Evolutionary conservation across 1,140 invertebrate species (phyloP).

Genomic region (Drosophila oshimai): DNA sequence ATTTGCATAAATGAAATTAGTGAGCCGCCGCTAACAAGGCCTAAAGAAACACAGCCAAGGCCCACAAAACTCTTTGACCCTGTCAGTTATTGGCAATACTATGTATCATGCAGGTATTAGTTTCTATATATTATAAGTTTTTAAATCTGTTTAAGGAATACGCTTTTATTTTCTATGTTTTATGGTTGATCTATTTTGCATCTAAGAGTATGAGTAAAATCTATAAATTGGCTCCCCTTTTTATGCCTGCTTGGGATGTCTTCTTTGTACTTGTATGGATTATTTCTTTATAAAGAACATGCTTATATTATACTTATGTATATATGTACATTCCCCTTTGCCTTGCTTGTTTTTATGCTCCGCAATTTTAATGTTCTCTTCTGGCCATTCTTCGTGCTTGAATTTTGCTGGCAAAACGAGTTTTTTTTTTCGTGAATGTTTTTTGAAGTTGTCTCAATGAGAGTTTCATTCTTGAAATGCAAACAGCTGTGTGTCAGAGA

Average conservation of each 20-base stretch:
- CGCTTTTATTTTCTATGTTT: too few relatives aligned
- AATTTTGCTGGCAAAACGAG: conserved; percentile 64
- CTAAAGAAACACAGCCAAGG: conserved; percentile 23
- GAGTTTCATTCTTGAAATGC: conserved; percentile 77
- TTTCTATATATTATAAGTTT: too few relatives aligned
- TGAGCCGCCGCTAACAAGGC: conserved; percentile 52
- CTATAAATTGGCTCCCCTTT: too few relatives aligned
- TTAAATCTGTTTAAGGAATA: too few relatives aligned
- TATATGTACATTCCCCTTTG: neutral
- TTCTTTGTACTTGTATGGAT: neutral
- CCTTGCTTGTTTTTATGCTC: conserved; percentile 37
- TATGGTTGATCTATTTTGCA: neutral
- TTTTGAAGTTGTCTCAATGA: conserved; percentile 50
- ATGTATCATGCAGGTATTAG: too few relatives aligned
- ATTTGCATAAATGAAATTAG: conserved; percentile 47
- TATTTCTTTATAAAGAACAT: neutral
- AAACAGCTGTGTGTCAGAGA: conserved; percentile 67
- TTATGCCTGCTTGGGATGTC: neutral
- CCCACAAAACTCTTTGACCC: conserved; percentile 35
- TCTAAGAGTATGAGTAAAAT: neutral
- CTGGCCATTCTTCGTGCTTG: conserved; percentile 48
- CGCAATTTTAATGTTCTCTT: conserved; percentile 47
- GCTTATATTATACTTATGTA: neutral
- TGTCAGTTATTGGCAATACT: conserved; percentile 4
- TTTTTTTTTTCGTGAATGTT: conserved; percentile 46